These are phyloP conservation scores for Ptychoptera contaminata DNA, from an alignment of 2,888 invertebrate species.

Conservation along the genomic window DNA sequence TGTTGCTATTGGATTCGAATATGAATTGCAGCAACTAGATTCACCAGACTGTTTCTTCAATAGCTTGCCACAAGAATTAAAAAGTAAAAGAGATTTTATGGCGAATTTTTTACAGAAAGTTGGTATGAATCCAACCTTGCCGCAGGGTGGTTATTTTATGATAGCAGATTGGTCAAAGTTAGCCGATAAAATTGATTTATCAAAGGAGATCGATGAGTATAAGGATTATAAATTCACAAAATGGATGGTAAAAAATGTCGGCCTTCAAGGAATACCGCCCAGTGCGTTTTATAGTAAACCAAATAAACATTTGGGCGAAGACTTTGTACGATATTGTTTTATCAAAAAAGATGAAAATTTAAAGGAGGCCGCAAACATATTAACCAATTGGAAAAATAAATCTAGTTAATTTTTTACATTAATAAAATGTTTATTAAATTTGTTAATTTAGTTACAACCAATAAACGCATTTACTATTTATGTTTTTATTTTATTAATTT, in stretches of 20 bases:
- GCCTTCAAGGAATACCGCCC: constrained; percentile 80
- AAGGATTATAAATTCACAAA: constrained; percentile 88
- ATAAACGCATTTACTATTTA: neutral
- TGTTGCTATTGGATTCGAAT: constrained; percentile 74
- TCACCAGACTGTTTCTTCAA: constrained; percentile 70
- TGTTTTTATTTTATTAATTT: neutral
- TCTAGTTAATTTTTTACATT: neutral
- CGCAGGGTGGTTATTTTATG: constrained; percentile 96
- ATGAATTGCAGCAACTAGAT: constrained; percentile 54
- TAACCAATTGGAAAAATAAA: constrained; percentile 38
- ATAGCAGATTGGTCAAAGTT: constrained; percentile 79
- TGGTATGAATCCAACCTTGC: constrained; percentile 81
- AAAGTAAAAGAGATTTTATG: constrained; percentile 66
- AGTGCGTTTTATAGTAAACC: constrained; percentile 76
- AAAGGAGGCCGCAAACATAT: constrained; percentile 44
- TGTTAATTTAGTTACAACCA: neutral
- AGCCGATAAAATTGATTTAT: constrained; percentile 30
- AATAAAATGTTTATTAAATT: neutral
- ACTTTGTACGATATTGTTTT: constrained; percentile 85
- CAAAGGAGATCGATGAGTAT: constrained; percentile 27
- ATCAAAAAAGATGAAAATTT: constrained; percentile 76
- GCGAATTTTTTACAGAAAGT: constrained; percentile 55
- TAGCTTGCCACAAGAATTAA: constrained; percentile 55
- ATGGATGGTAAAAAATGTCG: constrained; percentile 88
- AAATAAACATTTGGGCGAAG: constrained; percentile 68